These are phyloP conservation scores for Achlya flavicornis DNA, from an alignment of 2,888 invertebrate species.

Conservation along the genomic window DNA sequence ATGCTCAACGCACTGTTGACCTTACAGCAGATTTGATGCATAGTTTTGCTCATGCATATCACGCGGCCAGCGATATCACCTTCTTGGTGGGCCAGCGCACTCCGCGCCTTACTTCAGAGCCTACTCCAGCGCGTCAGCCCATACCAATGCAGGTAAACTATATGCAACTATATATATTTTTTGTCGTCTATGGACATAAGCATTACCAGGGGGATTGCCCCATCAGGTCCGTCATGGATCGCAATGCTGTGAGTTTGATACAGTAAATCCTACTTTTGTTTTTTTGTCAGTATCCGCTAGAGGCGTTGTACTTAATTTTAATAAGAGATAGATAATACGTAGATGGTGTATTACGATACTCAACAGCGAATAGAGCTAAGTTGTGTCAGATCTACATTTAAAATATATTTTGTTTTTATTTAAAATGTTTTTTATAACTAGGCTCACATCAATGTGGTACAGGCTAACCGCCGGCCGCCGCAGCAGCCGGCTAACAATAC, in stretches of 20 bases:
- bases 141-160: constrained; percentile 59
- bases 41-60: constrained; percentile 93
- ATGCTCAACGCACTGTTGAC: constrained; percentile 87
- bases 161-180: background rate
- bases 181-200: too few relatives aligned
- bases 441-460: constrained; percentile 66
- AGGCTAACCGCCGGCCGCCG: constrained; percentile 43
- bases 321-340: too few relatives aligned
- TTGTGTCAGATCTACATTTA: too few relatives aligned
- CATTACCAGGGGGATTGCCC: too few relatives aligned
- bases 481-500: constrained; percentile 21
- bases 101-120: constrained; percentile 57
- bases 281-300: too few relatives aligned
- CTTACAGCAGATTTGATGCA: constrained; percentile 92
- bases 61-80: constrained; percentile 94
- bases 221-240: too few relatives aligned
- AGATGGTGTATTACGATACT: too few relatives aligned
- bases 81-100: constrained; percentile 47
- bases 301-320: too few relatives aligned
- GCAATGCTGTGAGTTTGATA: too few relatives aligned
- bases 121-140: constrained; percentile 40
- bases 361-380: too few relatives aligned
- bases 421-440: constrained; percentile 25
- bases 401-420: background rate
- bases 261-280: too few relatives aligned